Conservation (phyloP, 2,113 vertebrate genomes). For the Caloenas nicobarica region DNA sequence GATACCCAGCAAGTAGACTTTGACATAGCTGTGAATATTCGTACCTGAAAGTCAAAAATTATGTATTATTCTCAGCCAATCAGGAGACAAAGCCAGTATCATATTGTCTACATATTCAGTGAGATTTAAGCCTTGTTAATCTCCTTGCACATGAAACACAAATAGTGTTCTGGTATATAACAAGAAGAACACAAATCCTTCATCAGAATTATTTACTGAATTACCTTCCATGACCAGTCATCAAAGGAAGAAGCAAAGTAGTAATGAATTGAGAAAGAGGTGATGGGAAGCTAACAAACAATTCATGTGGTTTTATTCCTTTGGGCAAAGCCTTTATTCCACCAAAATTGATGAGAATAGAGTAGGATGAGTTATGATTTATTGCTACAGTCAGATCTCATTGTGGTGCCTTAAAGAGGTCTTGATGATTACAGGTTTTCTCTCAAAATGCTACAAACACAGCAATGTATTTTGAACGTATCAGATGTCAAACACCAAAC, state of each 20-base stretch:
- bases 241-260: neutral
- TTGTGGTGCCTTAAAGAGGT: neutral
- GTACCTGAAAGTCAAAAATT: neutral
- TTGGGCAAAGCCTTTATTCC: slow-evolving; percentile 16
- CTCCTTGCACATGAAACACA: neutral
- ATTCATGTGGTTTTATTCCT: slow-evolving; percentile 20
- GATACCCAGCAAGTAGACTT: neutral
- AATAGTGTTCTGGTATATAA: neutral
- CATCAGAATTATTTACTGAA: slow-evolving; percentile 21
- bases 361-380: slow-evolving; percentile 53
- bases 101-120: neutral
- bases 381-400: slow-evolving; percentile 56
- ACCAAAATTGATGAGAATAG: slow-evolving; percentile 41
- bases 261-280: slow-evolving; percentile 48
- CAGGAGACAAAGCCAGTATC: neutral
- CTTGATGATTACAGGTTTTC: slow-evolving; percentile 19
- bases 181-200: neutral
- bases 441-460: neutral
- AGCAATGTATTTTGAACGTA: neutral
- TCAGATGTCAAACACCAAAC: slow-evolving; percentile 26
- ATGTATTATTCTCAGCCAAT: neutral
- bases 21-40: neutral
- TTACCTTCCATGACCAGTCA: neutral
- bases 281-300: slow-evolving; percentile 25
- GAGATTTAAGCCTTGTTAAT: neutral